Conservation (phyloP, 2,888 invertebrate genomes). For the Eremobia ochroleuca region DNA sequence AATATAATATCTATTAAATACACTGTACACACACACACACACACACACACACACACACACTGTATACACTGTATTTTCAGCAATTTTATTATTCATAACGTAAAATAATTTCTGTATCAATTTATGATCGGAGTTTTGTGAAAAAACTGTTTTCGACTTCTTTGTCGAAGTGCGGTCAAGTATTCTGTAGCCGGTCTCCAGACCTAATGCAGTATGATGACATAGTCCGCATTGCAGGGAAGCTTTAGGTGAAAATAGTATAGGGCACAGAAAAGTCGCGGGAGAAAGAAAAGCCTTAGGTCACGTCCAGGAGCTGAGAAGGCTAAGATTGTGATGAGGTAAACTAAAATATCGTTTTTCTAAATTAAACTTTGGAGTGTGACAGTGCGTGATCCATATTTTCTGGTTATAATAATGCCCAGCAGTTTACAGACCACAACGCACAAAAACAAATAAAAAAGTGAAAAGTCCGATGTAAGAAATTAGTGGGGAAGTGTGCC, state of each 20-base stretch:
- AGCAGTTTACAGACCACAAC: background rate
- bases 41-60: too few relatives aligned
- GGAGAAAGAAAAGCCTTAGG: slow-evolving; percentile 15
- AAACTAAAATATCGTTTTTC: background rate
- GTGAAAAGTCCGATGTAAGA: too few relatives aligned
- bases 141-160: slow-evolving; percentile 15
- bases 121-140: background rate
- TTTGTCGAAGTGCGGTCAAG: slow-evolving; percentile 47
- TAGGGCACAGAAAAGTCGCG: background rate
- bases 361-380: background rate
- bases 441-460: too few relatives aligned
- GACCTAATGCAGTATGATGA: slow-evolving; percentile 58
- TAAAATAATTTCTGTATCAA: background rate
- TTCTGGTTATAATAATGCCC: too few relatives aligned
- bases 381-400: background rate
- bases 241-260: slow-evolving; percentile 34
- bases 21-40: too few relatives aligned
- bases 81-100: background rate
- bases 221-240: slow-evolving; percentile 58
- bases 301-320: background rate
- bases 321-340: background rate
- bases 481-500: too few relatives aligned
- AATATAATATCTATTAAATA: too few relatives aligned
- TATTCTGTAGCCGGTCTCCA: slow-evolving; percentile 18
- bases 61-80: background rate